Conservation (phyloP, 2,113 vertebrate genomes). For the Stictonetta naevosa region DNA sequence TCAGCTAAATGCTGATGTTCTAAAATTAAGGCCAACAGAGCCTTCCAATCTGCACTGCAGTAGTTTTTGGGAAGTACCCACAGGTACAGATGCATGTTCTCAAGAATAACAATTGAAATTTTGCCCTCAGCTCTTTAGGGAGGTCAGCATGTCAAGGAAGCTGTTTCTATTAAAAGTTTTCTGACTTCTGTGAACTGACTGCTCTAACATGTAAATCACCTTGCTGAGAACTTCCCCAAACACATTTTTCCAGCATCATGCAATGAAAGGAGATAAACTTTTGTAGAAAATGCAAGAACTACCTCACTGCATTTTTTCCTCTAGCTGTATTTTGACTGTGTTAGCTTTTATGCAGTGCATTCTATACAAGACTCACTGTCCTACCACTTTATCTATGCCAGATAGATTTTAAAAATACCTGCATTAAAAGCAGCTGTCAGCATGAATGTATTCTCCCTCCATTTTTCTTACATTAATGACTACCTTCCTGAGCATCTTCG, state of each 20-base stretch:
- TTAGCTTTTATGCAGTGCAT: background rate
- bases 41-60: background rate
- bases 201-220: background rate
- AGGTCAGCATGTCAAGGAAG: background rate
- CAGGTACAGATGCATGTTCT: background rate
- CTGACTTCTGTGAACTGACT: background rate
- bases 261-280: background rate
- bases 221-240: background rate
- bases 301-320: background rate
- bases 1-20: background rate
- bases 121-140: background rate
- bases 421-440: background rate
- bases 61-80: background rate
- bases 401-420: background rate
- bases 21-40: background rate
- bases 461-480: background rate
- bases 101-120: background rate
- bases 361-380: background rate
- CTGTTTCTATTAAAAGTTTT: background rate
- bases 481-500: background rate
- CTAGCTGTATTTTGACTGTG: background rate
- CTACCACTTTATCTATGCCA: background rate
- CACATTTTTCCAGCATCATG: background rate
- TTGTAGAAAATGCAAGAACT: background rate
- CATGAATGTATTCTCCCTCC: background rate